phyloP scores from a whole-genome alignment of 2,888 invertebrate species.

The Pristionchus mayeri region DNA sequence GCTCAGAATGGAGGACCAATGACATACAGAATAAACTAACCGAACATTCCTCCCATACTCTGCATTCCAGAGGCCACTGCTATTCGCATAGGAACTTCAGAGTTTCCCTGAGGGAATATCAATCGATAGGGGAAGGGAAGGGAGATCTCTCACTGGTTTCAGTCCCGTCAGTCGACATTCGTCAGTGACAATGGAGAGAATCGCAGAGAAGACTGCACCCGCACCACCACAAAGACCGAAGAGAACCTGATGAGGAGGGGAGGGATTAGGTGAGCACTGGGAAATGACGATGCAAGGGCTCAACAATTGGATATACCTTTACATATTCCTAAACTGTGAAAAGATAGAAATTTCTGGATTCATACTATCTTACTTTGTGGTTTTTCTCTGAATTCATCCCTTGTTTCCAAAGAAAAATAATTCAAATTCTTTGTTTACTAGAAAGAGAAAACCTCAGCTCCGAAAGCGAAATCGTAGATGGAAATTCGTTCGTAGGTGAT shows the following conservation, averaged over 20 bases:
- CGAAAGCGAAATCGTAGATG: conserved; percentile 57
- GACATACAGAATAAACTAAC: neutral
- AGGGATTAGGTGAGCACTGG: neutral
- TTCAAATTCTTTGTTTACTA: neutral
- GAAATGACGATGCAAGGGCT: too few species aligned
- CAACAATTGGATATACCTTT: too few species aligned
- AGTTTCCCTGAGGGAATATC: conserved; percentile 59
- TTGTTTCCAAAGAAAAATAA: too few species aligned
- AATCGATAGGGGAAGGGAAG: conserved; percentile 2
- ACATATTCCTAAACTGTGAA: too few species aligned
- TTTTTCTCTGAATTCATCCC: too few species aligned
- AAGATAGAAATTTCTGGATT: too few species aligned
- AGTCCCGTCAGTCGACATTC: conserved; percentile 64
- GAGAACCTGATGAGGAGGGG: neutral
- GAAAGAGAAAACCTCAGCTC: conserved; percentile 35
- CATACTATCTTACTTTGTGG: too few species aligned
- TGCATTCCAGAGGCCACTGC: conserved; percentile 66
- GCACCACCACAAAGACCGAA: conserved; percentile 63
- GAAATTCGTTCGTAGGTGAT: conserved; percentile 64
- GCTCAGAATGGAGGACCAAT: too few species aligned
- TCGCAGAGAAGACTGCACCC: conserved; percentile 60
- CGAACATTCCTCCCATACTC: conserved; percentile 50
- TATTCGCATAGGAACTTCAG: conserved; percentile 67
- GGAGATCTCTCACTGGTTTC: conserved; percentile 56
- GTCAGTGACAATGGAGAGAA: conserved; percentile 69